Base-by-base conservation (phyloP, 1,140 invertebrate species). In the Aphelenchoides fujianensis region DNA sequence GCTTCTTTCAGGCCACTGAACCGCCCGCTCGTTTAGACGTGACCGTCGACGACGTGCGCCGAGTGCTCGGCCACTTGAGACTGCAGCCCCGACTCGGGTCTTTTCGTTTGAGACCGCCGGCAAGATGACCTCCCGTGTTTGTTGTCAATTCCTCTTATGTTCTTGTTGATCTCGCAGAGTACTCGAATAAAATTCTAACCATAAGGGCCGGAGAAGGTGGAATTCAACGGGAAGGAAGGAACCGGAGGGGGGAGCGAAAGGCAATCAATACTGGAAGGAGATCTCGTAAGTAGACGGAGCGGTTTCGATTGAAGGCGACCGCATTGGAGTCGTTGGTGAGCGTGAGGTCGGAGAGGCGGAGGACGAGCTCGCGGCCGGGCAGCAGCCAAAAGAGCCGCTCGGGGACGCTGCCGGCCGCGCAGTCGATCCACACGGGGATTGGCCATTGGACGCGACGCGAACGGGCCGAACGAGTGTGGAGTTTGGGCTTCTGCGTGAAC, bases 391-490 rank as follows among this genome's bases (percentile, higher is more conserved):
- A 66, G 2, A 77, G 36, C 32, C 48, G 30, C 30, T 79, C 76
- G 27, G 27, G n/a, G 12, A 31, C 28, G 19, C 36, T 68, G 5
- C 35, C 61, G 37, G 31, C 71, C 23, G 70, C 23, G 48, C 72
- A 73, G 27, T 70, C 77, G 12, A 75, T 79, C 75, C 75, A 77
- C 5, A 77, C 59, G 23, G 75, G 75, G 62, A 77, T 79, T 3
- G 31, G 32, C 75, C 75, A 77, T 59, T 37, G 3, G 16, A 12
- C 34, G 41, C 48, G 37, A 27, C 5, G n/a, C 1, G 27, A n/a
- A 23, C 32, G 37, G 35, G n/a, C 19, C 12, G 23, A 37, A 28
- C 35, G 31, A 19, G 27, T 7, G 12, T 41, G 35, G 12, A 73
- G 32, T 79, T 77, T 79, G 27, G 75, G 77, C 19, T 34, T 72